These are phyloP conservation scores for Clivina fossor DNA, from an alignment of 2,888 invertebrate genomes.

Conservation along the genomic window DNA sequence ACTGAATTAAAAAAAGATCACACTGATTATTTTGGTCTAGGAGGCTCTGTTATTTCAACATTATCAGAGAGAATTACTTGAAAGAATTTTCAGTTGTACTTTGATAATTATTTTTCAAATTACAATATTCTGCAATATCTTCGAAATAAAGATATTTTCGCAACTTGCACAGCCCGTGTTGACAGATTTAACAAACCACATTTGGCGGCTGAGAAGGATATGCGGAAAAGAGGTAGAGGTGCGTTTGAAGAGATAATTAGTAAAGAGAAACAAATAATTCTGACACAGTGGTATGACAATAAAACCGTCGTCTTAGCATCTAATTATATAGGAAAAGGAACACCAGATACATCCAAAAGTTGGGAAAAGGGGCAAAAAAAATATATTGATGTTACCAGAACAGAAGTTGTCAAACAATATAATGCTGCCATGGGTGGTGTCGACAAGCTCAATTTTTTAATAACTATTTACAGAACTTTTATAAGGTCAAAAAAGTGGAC, in stretches of 20 bases:
- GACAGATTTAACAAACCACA: constrained; percentile 38
- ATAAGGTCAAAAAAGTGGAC: constrained; percentile 41
- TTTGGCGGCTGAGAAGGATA: constrained; percentile 35
- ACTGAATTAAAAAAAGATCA: constrained; percentile 29
- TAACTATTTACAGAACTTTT: constrained; percentile 41
- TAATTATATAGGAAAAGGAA: constrained; percentile 40
- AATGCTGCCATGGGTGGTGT: constrained; percentile 45
- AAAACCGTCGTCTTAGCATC: constrained; percentile 39
- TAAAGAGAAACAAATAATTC: constrained; percentile 27
- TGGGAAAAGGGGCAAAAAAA: constrained; percentile 40
- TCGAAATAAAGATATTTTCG: no score
- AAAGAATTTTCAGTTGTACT: no score
- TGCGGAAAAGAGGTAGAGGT: constrained; percentile 36
- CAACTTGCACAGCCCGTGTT: constrained; percentile 36
- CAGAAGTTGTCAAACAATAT: constrained; percentile 39
- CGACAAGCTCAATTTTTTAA: constrained; percentile 42
- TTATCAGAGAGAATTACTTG: constrained; percentile 35
- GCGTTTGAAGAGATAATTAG: constrained; percentile 37
- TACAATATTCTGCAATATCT: no score
- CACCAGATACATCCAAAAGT: constrained; percentile 36
- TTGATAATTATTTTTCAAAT: no score
- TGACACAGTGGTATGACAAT: constrained; percentile 41
- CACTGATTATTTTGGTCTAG: constrained; percentile 35
- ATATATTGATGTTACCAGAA: constrained; percentile 38
- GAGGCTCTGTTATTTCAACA: constrained; percentile 36